Evolutionary conservation across 2,113 vertebrate species (phyloP).

Genomic region (Nothobranchius furzeri): DNA sequence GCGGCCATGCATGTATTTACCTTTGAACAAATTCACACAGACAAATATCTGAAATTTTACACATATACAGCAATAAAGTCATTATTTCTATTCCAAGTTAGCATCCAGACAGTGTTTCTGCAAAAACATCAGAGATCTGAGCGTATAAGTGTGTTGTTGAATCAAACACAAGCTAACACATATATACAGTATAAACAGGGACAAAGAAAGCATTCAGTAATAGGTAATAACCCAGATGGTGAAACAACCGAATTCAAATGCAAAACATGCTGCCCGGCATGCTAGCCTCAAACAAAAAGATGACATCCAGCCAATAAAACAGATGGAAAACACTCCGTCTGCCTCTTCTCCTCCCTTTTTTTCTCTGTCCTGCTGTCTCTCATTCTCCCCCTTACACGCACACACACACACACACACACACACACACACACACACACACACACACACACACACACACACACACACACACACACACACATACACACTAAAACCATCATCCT

Average conservation of each 20-base stretch:
- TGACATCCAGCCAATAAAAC: conserved; percentile 65
- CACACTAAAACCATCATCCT: conserved; percentile 15
- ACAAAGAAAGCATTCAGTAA: conserved; percentile 55
- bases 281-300: conserved; percentile 66
- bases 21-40: background rate
- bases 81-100: conserved; percentile 7
- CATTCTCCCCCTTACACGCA: conserved; percentile 34
- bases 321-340: conserved; percentile 74
- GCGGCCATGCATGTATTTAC: background rate
- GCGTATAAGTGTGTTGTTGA: conserved; percentile 11
- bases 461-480: conserved; percentile 11
- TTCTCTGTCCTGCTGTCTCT: conserved; percentile 46
- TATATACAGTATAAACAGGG: conserved; percentile 37
- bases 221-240: conserved; percentile 65
- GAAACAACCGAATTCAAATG: conserved; percentile 57
- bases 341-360: conserved; percentile 54
- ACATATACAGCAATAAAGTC: background rate
- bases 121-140: conserved; percentile 21
- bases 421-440: conserved; percentile 7
- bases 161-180: conserved; percentile 23
- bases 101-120: conserved; percentile 15
- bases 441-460: conserved; percentile 18
- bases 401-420: conserved; percentile 10
- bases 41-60: background rate
- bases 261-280: conserved; percentile 61